Evolutionary conservation across 2,113 vertebrate species (phyloP).

Genomic region (Myanophis thanlyinensis): DNA sequence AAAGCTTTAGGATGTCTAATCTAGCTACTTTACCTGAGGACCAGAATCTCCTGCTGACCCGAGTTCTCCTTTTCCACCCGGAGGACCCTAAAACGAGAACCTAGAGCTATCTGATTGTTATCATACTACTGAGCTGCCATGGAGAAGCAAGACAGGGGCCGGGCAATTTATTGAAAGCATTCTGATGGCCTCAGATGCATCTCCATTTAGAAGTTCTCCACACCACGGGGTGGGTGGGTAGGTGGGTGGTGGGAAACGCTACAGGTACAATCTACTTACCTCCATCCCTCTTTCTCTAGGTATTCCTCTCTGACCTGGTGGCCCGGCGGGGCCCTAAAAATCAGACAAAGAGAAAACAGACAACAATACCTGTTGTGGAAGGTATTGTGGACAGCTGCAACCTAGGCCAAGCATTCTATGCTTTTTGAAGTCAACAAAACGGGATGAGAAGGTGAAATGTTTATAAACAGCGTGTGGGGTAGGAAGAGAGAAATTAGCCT

Average conservation of each 20-base stretch:
- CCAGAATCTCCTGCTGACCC: conserved; percentile 72
- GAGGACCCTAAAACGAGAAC: conserved; percentile 65
- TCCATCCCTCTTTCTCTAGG: conserved; percentile 67
- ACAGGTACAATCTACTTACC: conserved; percentile 59
- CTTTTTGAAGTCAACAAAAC: not conserved
- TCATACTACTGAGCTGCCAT: not conserved
- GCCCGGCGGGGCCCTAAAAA: conserved; percentile 75
- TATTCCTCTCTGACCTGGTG: conserved; percentile 71
- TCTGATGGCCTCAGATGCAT: not conserved
- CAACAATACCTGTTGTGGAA: too few species aligned
- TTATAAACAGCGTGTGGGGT: too few species aligned
- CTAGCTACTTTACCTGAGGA: conserved; percentile 61
- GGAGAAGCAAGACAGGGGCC: not conserved
- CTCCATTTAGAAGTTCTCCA: not conserved
- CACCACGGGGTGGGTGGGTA: too few species aligned
- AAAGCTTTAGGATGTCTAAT: not conserved
- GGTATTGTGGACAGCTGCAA: not conserved
- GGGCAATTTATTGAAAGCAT: not conserved
- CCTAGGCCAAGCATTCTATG: not conserved
- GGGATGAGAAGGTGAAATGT: too few species aligned
- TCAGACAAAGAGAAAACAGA: not conserved
- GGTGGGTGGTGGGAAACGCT: not conserved
- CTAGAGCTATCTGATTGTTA: not conserved
- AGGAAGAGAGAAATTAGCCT: too few species aligned
- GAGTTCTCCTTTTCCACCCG: conserved; percentile 71